A percentile compares a stretch with the other conserved stretches of the same genome.
These are phyloP conservation scores for Hypomecis punctinalis DNA, from an alignment of 2,888 invertebrate species.

Conservation along the genomic window DNA sequence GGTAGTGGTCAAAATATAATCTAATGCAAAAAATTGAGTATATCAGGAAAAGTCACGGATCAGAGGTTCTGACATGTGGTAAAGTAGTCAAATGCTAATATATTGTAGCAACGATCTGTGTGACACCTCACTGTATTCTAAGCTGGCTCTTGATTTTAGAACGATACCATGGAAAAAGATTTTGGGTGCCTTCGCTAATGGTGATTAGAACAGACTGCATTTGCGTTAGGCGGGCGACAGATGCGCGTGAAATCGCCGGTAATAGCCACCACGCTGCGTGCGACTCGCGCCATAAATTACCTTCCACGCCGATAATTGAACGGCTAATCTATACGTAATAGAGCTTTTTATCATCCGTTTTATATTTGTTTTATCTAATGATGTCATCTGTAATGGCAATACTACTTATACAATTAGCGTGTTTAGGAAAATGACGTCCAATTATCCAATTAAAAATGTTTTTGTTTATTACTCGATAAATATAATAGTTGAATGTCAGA, in stretches of 20 bases:
- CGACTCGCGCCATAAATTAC: conserved; percentile 22
- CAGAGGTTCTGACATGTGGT: too few species aligned
- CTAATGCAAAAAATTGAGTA: too few species aligned
- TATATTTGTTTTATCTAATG: conserved; percentile 20
- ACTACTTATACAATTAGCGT: background rate
- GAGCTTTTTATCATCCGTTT: conserved; percentile 23
- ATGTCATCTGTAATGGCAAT: conserved; percentile 10
- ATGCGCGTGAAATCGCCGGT: conserved; percentile 59
- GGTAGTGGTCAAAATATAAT: too few species aligned
- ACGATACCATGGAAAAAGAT: background rate
- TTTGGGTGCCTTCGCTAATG: background rate
- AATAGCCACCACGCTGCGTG: conserved; percentile 38
- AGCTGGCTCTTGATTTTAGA: background rate
- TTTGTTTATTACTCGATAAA: conserved; percentile 1
- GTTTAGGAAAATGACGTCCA: background rate
- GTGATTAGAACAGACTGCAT: conserved; percentile 18
- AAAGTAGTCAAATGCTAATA: too few species aligned
- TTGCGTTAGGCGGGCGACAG: conserved; percentile 48
- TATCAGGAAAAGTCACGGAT: too few species aligned
- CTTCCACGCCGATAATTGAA: conserved; percentile 19
- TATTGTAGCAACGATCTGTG: too few species aligned
- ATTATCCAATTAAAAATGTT: background rate
- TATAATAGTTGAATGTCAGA: background rate
- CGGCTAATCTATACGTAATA: conserved; percentile 21
- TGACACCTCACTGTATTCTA: background rate